Conservation (phyloP, 2,888 invertebrate species). For the Eupeodes latifasciatus region DNA sequence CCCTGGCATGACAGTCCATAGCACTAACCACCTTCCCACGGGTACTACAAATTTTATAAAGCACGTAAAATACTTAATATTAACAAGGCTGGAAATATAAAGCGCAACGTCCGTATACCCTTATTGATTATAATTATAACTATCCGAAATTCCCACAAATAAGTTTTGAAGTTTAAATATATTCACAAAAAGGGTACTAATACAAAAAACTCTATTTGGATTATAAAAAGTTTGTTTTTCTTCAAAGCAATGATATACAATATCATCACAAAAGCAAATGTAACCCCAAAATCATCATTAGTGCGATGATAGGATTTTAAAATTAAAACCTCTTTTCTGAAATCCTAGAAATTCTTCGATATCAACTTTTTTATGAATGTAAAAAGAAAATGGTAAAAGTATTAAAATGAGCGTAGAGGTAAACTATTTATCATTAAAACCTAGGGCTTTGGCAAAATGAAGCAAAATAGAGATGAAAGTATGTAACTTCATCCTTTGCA, state of each 20-base stretch:
- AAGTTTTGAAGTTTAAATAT: no score
- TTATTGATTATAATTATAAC: no score
- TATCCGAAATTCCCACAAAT: no score
- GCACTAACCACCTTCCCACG: no score
- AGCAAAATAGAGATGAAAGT: slow-evolving; percentile 15
- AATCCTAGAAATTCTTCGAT: slow-evolving; percentile 24
- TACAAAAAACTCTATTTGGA: no score
- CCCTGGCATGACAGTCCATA: no score
- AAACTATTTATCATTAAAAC: slow-evolving; percentile 56
- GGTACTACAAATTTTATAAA: no score
- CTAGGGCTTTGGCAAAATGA: slow-evolving; percentile 3
- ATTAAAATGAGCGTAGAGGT: slow-evolving; percentile 17
- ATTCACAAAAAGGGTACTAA: no score
- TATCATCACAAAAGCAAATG: not conserved
- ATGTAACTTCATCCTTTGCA: slow-evolving; percentile 36
- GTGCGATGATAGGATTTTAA: slow-evolving; percentile 6
- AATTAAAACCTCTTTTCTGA: slow-evolving; percentile 37
- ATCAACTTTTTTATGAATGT: slow-evolving; percentile 9
- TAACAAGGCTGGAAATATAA: no score
- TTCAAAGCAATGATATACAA: not conserved
- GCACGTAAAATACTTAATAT: no score
- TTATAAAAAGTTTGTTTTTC: no score
- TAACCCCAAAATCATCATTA: not conserved
- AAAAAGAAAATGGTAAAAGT: not conserved
- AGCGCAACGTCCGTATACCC: no score